Evolutionary conservation across 2,888 invertebrate species (phyloP).

Genomic region (Euphydryas editha): DNA sequence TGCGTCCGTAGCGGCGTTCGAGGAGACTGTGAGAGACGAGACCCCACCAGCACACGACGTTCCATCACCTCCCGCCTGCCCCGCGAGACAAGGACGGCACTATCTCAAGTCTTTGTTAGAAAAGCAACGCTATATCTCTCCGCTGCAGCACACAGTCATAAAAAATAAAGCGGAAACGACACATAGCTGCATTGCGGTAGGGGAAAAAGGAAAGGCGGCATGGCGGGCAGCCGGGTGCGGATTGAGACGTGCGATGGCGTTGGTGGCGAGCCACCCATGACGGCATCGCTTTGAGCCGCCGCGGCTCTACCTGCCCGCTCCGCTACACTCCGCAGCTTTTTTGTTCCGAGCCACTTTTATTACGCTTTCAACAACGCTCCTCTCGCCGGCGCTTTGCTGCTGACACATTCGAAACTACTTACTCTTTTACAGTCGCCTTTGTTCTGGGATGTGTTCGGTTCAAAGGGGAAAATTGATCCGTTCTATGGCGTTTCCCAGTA

Average conservation of each 20-base stretch:
- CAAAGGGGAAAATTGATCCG: conserved; percentile 77
- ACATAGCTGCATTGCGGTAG: conserved; percentile 83
- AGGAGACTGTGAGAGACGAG: conserved; percentile 75
- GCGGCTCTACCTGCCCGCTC: conserved; percentile 62
- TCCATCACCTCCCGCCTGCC: conserved; percentile 61
- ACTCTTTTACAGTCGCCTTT: conserved; percentile 74
- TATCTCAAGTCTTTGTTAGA: conserved; percentile 69
- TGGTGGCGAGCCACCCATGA: conserved; percentile 83
- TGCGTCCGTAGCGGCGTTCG: conserved; percentile 67
- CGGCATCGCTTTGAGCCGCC: conserved; percentile 77
- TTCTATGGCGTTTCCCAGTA: conserved; percentile 58
- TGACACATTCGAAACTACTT: conserved; percentile 78
- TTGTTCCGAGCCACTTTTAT: conserved; percentile 81
- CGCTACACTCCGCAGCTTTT: conserved; percentile 61
- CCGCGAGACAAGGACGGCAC: conserved; percentile 61
- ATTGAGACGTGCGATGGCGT: conserved; percentile 83
- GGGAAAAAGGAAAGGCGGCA: conserved; percentile 82
- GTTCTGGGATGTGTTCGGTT: conserved; percentile 66
- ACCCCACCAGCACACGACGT: conserved; percentile 70
- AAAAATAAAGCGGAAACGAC: conserved; percentile 83
- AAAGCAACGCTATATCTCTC: conserved; percentile 73
- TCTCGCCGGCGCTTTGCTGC: conserved; percentile 68
- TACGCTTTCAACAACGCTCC: conserved; percentile 72
- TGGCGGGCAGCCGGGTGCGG: conserved; percentile 80
- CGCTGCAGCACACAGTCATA: conserved; percentile 78